Conservation (phyloP, 2,797 vertebrate genomes). For the Sparidentex hasta region DNA sequence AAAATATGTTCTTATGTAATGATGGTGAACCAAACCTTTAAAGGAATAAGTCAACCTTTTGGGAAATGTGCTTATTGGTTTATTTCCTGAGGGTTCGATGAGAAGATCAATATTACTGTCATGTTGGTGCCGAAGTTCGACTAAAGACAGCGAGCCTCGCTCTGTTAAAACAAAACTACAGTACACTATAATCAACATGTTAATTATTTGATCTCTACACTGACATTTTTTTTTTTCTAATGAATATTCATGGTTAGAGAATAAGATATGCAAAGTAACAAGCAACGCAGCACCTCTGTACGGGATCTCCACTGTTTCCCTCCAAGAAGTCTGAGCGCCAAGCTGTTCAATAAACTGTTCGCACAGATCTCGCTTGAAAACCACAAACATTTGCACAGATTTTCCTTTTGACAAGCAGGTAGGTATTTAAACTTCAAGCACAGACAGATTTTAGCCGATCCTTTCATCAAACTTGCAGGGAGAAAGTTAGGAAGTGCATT, state of each 20-base stretch:
- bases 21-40: neutral
- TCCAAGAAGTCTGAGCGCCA: neutral
- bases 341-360: neutral
- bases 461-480: neutral
- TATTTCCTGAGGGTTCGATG: neutral
- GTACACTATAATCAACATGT: neutral
- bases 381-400: neutral
- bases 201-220: neutral
- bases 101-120: neutral
- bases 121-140: conserved; percentile 1
- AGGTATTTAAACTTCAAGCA: neutral
- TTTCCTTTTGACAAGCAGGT: neutral
- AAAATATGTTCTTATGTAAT: conserved; percentile 3
- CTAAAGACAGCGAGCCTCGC: neutral
- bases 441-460: neutral
- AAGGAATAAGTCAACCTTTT: neutral
- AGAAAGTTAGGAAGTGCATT: conserved; percentile 1
- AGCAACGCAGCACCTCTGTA: neutral
- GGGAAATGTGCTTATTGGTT: neutral
- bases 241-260: neutral
- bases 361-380: neutral
- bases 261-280: neutral
- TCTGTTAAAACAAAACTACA: neutral
- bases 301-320: neutral
- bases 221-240: neutral